Conservation (phyloP, 2,113 vertebrate species). For the Cichladusa arquata region DNA sequence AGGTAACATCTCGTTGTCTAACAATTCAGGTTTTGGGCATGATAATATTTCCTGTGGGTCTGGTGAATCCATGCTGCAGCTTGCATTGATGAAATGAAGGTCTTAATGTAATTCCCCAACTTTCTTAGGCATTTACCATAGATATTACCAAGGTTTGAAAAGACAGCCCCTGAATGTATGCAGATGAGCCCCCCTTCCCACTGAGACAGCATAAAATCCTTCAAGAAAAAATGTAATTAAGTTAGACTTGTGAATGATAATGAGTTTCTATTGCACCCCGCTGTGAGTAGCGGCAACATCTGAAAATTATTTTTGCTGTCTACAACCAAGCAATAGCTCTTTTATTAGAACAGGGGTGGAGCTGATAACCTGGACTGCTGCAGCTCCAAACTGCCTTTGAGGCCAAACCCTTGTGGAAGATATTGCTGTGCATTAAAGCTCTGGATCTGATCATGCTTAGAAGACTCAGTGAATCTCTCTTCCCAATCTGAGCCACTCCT, state of each 20-base stretch:
- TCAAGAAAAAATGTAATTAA: conserved; percentile 66
- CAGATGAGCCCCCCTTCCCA: conserved; percentile 23
- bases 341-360: conserved; percentile 2
- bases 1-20: not conserved
- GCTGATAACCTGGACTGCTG: not conserved
- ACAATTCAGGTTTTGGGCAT: not conserved
- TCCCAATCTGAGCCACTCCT: not conserved
- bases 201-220: conserved; percentile 38
- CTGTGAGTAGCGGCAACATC: conserved; percentile 56
- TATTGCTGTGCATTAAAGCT: not conserved
- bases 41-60: not conserved
- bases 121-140: not conserved
- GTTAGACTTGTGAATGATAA: conserved; percentile 61
- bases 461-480: not conserved
- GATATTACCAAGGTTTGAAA: conserved; percentile 17
- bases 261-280: conserved; percentile 61
- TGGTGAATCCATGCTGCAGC: not conserved
- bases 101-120: not conserved
- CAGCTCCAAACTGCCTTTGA: not conserved
- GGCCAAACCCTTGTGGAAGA: not conserved
- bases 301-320: conserved; percentile 30
- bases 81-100: not conserved
- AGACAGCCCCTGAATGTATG: not conserved
- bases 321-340: conserved; percentile 5
- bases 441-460: not conserved